Evolutionary conservation across 2,797 vertebrate species (phyloP), one percentile per base, ranked within the genome.

Genomic region (Malurus leucopterus): DNA sequence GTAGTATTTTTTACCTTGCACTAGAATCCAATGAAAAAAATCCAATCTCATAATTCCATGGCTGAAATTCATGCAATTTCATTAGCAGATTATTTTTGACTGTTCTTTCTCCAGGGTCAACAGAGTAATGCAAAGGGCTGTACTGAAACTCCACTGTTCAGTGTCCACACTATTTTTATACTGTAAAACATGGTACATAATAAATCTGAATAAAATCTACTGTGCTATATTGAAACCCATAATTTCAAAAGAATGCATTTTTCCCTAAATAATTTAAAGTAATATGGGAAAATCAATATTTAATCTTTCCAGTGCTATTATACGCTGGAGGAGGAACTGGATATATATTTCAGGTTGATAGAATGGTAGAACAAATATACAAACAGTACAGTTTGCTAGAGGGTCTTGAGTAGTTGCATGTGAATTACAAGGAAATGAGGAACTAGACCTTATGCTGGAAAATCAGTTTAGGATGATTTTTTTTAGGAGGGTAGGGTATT

Each of bases 241-340:
- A 80, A 86, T 92, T 94, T 87, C 64, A 76, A 78, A 92, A 86
- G n/a, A 89, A 84, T 54, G n/a, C 12, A 65, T 63, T 84, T 88
- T 82, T 59, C 27, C 67, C 41, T 90, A 78, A 93, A 89, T 88
- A 91, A 80, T 86, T 89, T 93, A 65, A 88, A 92, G 30, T 84
- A 84, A 90, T 58, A 89, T 85, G 41, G 29, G 15, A 93, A 96
- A 95, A 95, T 96, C 93, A 95, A 95, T 95, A 91, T 92, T 89
- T 95, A 96, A 96, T 95, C 87, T 96, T 90, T 86, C 53, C 59
- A 86, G 51, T 82, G 64, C 63, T 83, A 55, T 92, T 91, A 86
- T 70, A 70, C 47, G 71, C 65, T 36, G 26, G 17, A 21, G 64
- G 43, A 85, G 75, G 51, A 74, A 86, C n/a, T 68, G 82, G 72